Evolutionary conservation across 2,888 invertebrate genomes (phyloP), one percentile per base, ranked within the genome.

Genomic region (Sabatieria punctata): DNA sequence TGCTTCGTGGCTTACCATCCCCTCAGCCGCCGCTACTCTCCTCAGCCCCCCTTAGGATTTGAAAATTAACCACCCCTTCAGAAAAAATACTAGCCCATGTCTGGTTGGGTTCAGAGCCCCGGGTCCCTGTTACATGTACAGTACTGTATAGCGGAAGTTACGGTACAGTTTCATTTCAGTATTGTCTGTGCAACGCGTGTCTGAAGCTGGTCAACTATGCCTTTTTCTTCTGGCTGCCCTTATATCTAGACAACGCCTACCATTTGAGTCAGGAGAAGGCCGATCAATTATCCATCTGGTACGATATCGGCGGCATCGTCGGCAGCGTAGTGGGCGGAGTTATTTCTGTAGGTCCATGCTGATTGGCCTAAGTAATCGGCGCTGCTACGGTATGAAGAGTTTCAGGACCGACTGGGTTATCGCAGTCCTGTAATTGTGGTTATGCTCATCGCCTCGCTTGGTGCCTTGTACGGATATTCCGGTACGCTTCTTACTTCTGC

Each of bases 211-310:
- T 72, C 46, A 72, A 72, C 55, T 72, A 72, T 53, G 69, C 71
- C 6, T 72, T 72, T 58, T 71, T 72, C 61, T 72, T 71, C 60
- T 72, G 72, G 72, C 57, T 72, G 45, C 71, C 72, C 21, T 66
- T 63, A 49, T 72, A 72, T 53, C 57, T 72, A 33, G 58, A 59
- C 25, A 63, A 57, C 30, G 53, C 57, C 13, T 66, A 60, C 51
- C 41, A 51, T 3, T 68, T 68, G 69, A 38, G 47, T 13, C 65
- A 70, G 48, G 53, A 59, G 1, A 57, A 55, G 35, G 66, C 71
- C 11, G 72, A 71, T 55, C 55, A 65, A 43, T 58, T 72, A 44
- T 68, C 71, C 13, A 66, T 67, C 41, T 71, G 67, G 67, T 72
- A 71, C 56, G 72, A 72, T 57, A 60, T 71, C 37, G 72, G 72